Conservation (phyloP, 2,113 vertebrate species). For the Cacatua alba region DNA sequence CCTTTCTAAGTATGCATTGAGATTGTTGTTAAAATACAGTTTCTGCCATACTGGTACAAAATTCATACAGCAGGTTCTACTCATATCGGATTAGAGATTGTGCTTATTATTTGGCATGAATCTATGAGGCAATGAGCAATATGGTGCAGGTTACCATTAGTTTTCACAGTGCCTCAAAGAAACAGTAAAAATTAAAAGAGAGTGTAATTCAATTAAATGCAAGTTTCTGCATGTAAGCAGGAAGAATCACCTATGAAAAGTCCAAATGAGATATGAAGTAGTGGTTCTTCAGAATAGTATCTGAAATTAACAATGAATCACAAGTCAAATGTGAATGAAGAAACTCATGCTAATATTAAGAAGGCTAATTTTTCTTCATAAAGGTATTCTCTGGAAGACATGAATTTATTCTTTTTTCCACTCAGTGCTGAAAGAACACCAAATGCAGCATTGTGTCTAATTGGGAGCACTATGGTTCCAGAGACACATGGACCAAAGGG, state of each 20-base stretch:
- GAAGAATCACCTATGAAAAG: background rate
- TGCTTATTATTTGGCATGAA: background rate
- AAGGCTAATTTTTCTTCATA: background rate
- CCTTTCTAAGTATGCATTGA: background rate
- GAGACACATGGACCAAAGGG: background rate
- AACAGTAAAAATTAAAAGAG: background rate
- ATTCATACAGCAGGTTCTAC: background rate
- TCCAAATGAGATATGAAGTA: background rate
- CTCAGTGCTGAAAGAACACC: background rate
- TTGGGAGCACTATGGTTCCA: background rate
- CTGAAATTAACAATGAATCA: background rate
- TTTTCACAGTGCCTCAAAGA: background rate
- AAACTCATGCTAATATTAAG: background rate
- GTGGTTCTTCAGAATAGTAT: background rate
- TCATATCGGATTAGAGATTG: background rate
- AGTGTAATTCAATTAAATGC: background rate
- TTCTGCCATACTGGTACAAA: background rate
- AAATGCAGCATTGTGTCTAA: background rate
- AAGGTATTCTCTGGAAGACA: background rate
- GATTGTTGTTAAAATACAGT: background rate
- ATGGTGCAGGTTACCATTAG: background rate
- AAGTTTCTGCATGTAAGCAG: background rate
- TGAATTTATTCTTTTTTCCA: background rate
- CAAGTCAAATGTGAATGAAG: background rate
- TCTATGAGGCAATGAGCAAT: background rate